Base-by-base conservation (phyloP, 1,140 invertebrate species). In the Eurosta solidaginis region DNA sequence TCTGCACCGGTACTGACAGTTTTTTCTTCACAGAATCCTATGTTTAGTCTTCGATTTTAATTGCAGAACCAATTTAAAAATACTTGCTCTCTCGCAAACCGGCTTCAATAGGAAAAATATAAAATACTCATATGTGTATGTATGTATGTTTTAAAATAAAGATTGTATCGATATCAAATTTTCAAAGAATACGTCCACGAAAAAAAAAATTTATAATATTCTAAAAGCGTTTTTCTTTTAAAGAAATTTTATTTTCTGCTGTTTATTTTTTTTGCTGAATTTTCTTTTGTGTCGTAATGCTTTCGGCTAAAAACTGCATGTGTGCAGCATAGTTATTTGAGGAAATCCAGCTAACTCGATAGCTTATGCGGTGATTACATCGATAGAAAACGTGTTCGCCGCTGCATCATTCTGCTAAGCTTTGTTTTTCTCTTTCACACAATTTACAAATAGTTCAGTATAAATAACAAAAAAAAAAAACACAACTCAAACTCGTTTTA, bases 321-420 rank as follows among this genome's bases (percentile, higher is more conserved):
- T 68, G 33, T 22, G 59, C 12, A 33, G 17, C 36, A 29, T 63
- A n/a, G n/a, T 45, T 45, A 29, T 74, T 74, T 78, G 45, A 49
- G 68, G 22, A 79, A 86, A 86, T 86, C 84, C 83, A 85, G 83
- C 81, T 85, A 86, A 86, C 84, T 86, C 86, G 84, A 86, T 86
- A 86, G 84, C 84, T 86, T 86, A 86, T 86, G 83, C 84, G 84
- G 84, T 86, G 84, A 86, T 86, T 86, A 86, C 84, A 86, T 86
- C 85, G 84, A 86, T 86, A 86, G 33, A 33, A 84, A 86, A 86
- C 84, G 84, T 86, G 84, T 40, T 68, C 40, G 59, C 59, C 12
- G 33, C 6, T 3, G n/a, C 10, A 33, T 33, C 59, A 68, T 40
- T 40, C 33, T 68, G 27, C 33, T 17, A 1, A 3, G 50, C 2